Conservation (phyloP, 92 coral and sea anemone species). For the Epizoanthus fatuus region DNA sequence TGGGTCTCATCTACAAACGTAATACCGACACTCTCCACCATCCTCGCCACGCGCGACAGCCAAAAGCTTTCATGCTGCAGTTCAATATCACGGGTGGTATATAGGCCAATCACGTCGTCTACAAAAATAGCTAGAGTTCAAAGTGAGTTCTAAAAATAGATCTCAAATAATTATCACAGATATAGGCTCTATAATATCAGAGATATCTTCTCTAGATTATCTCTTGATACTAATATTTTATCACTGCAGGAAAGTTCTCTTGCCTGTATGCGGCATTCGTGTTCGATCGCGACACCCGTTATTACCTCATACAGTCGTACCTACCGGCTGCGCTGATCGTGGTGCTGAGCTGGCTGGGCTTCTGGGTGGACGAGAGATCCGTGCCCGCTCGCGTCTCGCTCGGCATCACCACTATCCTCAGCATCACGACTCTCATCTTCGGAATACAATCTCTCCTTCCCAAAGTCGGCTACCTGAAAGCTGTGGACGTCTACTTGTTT, state of each 20-base stretch:
- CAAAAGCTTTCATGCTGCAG: too few species aligned
- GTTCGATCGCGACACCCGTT: constrained; percentile 31
- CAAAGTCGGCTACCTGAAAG: constrained; percentile 59
- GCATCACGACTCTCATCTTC: constrained; percentile 52
- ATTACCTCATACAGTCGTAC: constrained; percentile 53
- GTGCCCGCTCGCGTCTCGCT: constrained; percentile 65
- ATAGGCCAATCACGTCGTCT: too few species aligned
- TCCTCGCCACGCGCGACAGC: too few species aligned
- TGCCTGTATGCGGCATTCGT: background rate
- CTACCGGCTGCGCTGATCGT: constrained; percentile 54
- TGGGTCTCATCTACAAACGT: too few species aligned
- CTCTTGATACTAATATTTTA: too few species aligned
- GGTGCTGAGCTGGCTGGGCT: constrained; percentile 50
- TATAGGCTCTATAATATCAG: too few species aligned
- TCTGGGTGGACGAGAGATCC: constrained; percentile 43
- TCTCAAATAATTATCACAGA: too few species aligned
- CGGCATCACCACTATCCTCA: constrained; percentile 57
- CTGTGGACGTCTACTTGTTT: constrained; percentile 54
- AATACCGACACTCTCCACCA: too few species aligned
- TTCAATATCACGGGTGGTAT: too few species aligned
- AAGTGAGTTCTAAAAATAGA: too few species aligned
- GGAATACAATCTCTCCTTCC: constrained; percentile 50
- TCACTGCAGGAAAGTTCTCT: constrained; percentile 10
- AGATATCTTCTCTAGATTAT: too few species aligned
- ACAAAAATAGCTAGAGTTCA: too few species aligned